Base-by-base conservation (phyloP, 2,888 invertebrate genomes). In the Meta bourneti region DNA sequence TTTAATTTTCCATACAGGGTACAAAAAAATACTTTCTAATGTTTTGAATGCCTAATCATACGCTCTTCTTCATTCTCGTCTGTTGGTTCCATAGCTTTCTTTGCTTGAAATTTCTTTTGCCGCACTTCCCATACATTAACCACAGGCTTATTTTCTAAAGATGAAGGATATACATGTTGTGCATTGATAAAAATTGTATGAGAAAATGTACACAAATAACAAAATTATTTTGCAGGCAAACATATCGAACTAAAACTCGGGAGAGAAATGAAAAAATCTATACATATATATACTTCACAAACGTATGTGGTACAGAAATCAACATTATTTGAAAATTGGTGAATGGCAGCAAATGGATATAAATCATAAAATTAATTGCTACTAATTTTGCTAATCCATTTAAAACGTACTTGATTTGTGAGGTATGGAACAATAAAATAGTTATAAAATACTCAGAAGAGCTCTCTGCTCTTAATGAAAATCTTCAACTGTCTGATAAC, bases 71-170 rank as follows among this genome's bases (percentile, higher is more conserved):
- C 89, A 51, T 77, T 78, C 71, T 83, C 77, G 19, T 54, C 78
- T 52, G 78, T 11, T 13, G 89, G 89, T 20, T 78, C 54, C 51
- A 89, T 70, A 54, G 83, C 78, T 71, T 83, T 84, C 7, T n/a
- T 72, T 34, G 51, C 78, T 52, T 89, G 78, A 13, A 54, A 49
- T 49, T 84, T 72, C n/a, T 78, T 16, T n/a, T 80, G 49, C 0
- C 89, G 19, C 19, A 78, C 49, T 19, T 54, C 83, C 89, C 89
- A 89, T 13, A 89, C 83, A 83, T 89, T 89, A 54, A 52, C 84
- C 16, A 51, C 34, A 54, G 54, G 74, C 34, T 34, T 34, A 34
- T 34, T 34, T 34, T 34, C 34, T 34, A 34, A 2, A 19, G 82
- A 49, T 48, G 4, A 13, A 5, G 16, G 16, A 16, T 61, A 11